Evolutionary conservation across 2,113 vertebrate genomes (phyloP).

Genomic region (Sturnus vulgaris): DNA sequence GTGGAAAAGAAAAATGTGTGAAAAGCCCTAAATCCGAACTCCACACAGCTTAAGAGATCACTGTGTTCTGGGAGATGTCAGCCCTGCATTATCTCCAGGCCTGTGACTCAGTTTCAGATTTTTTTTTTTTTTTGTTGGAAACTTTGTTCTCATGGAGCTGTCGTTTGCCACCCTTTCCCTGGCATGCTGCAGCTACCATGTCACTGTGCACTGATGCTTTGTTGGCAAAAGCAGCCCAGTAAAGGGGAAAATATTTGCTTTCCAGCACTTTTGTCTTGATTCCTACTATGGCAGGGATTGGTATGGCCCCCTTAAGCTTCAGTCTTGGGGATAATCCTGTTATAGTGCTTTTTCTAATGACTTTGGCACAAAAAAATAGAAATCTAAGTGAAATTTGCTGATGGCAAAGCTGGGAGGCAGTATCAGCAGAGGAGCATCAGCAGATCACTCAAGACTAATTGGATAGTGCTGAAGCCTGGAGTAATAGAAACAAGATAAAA

Average conservation of each 20-base stretch:
- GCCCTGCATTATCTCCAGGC: not conserved
- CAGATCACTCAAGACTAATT: slow-evolving; percentile 61
- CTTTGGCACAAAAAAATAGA: not conserved
- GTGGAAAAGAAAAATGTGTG: not conserved
- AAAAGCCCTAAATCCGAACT: not conserved
- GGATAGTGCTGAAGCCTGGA: slow-evolving; percentile 33
- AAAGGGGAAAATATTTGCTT: not conserved
- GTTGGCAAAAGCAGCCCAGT: not conserved
- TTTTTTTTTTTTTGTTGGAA: not conserved
- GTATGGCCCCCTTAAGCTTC: not conserved
- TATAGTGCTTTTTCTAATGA: slow-evolving; percentile 11
- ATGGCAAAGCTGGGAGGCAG: slow-evolving; percentile 31
- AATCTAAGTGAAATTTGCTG: slow-evolving; percentile 12
- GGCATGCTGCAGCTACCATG: not conserved
- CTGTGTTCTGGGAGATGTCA: not conserved
- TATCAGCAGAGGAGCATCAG: slow-evolving; percentile 27
- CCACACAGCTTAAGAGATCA: not conserved
- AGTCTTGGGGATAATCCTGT: slow-evolving; percentile 14
- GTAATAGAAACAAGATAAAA: slow-evolving; percentile 61
- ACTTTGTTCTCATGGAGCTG: not conserved
- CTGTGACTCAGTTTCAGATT: not conserved
- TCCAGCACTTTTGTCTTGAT: not conserved
- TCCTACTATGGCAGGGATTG: not conserved
- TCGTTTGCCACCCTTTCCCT: not conserved
- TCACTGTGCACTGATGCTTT: not conserved